Percentiles rank a stretch among this genome's conserved stretches.
Evolutionary conservation across 2,888 invertebrate species (phyloP).

Genomic region (Acanthosepion lycidas): DNA sequence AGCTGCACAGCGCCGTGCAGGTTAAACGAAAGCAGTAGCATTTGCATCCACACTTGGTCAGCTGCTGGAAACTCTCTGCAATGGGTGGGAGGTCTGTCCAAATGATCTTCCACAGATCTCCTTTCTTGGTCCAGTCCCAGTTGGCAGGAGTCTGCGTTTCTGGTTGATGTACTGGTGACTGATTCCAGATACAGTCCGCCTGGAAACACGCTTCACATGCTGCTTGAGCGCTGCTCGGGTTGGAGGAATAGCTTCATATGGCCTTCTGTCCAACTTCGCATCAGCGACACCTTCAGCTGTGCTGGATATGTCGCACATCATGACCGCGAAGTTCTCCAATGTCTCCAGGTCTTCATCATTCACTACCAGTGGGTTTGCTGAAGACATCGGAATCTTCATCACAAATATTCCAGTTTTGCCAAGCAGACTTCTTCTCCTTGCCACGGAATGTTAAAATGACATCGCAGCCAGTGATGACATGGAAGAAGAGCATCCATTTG

Average conservation of each 20-base stretch:
- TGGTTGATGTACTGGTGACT: slow-evolving; percentile 42
- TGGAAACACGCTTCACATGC: slow-evolving; percentile 55
- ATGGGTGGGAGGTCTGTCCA: slow-evolving; percentile 53
- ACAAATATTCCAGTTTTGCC: slow-evolving; percentile 56
- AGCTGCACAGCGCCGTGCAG: background rate
- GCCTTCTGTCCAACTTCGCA: too few species aligned
- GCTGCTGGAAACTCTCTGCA: slow-evolving; percentile 53
- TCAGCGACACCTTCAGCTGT: background rate
- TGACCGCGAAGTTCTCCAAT: slow-evolving; percentile 56
- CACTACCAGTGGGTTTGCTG: slow-evolving; percentile 48
- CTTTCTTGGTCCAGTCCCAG: slow-evolving; percentile 51
- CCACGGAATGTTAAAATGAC: slow-evolving; percentile 55
- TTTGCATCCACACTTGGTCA: slow-evolving; percentile 55
- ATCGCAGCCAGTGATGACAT: slow-evolving; percentile 37
- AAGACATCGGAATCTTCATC: slow-evolving; percentile 52
- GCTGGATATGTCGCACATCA: slow-evolving; percentile 58
- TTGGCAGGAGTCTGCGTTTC: background rate
- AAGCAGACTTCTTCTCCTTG: slow-evolving; percentile 56
- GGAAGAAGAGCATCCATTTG: too few species aligned
- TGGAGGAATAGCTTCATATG: slow-evolving; percentile 54
- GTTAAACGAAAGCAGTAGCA: slow-evolving; percentile 50
- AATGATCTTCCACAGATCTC: slow-evolving; percentile 51
- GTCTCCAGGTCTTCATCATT: slow-evolving; percentile 50
- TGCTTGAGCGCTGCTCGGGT: slow-evolving; percentile 41
- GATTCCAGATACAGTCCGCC: slow-evolving; percentile 52